Base-by-base conservation (phyloP, 2,797 vertebrate species). In the Myotis planiceps region DNA sequence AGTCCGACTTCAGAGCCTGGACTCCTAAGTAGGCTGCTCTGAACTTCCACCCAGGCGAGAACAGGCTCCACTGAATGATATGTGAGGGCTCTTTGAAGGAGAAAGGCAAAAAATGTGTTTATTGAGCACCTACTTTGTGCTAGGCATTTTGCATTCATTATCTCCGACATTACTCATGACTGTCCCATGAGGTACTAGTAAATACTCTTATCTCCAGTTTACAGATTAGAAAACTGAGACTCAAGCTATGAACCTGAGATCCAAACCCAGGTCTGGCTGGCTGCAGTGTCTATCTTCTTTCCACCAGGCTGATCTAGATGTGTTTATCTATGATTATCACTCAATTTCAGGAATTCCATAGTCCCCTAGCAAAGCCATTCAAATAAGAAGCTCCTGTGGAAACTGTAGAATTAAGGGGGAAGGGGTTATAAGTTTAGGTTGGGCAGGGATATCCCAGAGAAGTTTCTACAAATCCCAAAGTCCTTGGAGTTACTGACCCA, bases 401-500 rank as follows among this genome's bases (percentile, higher is more conserved):
- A 8, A 2, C 21, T 39, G 34, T 0, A 13, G 60, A 21, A n/a
- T 82, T 29, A 58, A 72, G 51, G 9, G 18, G 8, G 42, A 58
- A 42, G 14, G 42, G 42, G 10, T 37, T 58, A 60, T 21, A 45
- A 92, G 34, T 55, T 87, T 49, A 55, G 34, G 37, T 7, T 47
- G 45, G 25, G 47, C 29, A 68, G 4, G 19, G 9, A 65, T 37
- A 72, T 72, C 75, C 60, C 79, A 83, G 82, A 88, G 29, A 80
- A 55, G 25, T 72, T 86, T 96, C 91, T 45, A 89, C 47, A 95
- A 91, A 88, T 82, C 14, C 8, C 21, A 32, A 94, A 60, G 75
- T 78, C 51, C 51, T 58, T 13, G 66, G 19, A 74, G 21, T 60
- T 92, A 74, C 9, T 93, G 58, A 79, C 3, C 10, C 21, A 21